Evolutionary conservation across 2,113 vertebrate genomes (phyloP).

Genomic region (Ageneiosus marmoratus): DNA sequence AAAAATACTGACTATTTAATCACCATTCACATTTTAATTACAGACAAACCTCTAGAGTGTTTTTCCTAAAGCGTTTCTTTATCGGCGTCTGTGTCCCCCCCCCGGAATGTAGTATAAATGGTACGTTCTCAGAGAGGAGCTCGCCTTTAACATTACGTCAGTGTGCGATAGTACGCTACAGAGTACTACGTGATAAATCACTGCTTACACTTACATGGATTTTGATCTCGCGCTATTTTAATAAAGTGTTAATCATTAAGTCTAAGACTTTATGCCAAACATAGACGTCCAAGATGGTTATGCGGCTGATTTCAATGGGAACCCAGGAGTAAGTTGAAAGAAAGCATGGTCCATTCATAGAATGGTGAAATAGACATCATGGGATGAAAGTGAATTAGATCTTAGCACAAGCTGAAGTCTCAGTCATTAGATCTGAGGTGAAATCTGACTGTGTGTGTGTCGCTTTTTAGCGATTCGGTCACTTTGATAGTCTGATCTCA

Average conservation of each 20-base stretch:
- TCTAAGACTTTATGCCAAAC: background rate
- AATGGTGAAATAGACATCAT: slow-evolving; percentile 9
- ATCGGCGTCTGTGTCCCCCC: slow-evolving; percentile 24
- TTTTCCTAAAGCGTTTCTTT: background rate
- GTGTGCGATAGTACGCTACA: slow-evolving; percentile 49
- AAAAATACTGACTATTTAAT: too few relatives aligned
- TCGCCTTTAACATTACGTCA: slow-evolving; percentile 59
- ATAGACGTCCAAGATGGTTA: background rate
- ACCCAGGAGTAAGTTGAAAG: background rate
- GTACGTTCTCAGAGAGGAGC: slow-evolving; percentile 49
- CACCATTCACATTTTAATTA: too few relatives aligned
- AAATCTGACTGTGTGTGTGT: background rate
- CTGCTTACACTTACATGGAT: background rate
- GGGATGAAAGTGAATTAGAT: background rate
- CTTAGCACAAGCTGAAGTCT: background rate
- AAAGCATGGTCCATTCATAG: slow-evolving; percentile 31
- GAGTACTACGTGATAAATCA: slow-evolving; percentile 17
- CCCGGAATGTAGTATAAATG: slow-evolving; percentile 35
- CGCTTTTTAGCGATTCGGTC: background rate
- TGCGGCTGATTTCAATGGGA: background rate
- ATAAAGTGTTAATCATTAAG: background rate
- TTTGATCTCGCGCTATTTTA: background rate
- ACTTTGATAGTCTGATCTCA: slow-evolving; percentile 33
- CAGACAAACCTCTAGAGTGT: background rate
- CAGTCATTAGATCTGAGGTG: background rate